Evolutionary conservation across 2,113 vertebrate genomes (phyloP).

Genomic region (Pelecanoides urinatrix): DNA sequence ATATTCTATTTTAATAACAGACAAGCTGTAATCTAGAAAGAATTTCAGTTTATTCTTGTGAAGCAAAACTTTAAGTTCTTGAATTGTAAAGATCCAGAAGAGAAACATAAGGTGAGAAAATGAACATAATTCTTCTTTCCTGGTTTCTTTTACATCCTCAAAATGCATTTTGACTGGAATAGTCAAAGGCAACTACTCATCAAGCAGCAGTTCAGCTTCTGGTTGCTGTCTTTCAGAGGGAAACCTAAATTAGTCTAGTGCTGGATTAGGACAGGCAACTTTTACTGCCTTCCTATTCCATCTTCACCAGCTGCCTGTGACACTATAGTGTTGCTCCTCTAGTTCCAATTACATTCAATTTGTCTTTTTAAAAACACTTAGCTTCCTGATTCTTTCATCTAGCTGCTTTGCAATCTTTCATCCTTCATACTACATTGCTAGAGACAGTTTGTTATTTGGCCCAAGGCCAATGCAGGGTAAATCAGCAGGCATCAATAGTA

Average conservation of each 20-base stretch:
- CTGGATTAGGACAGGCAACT: fast-evolving
- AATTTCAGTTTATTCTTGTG: not conserved
- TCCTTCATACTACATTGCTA: not conserved
- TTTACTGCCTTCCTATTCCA: not conserved
- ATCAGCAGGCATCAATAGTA: not conserved
- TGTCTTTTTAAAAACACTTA: not conserved
- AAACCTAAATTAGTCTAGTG: not conserved
- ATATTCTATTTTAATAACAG: not conserved
- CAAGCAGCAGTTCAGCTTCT: not conserved
- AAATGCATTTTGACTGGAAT: not conserved
- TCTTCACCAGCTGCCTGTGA: not conserved
- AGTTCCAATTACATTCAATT: not conserved
- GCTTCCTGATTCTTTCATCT: not conserved
- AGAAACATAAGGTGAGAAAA: not conserved
- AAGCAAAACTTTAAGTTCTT: not conserved
- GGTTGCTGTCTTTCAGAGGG: not conserved
- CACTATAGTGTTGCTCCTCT: not conserved
- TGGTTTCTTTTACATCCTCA: not conserved
- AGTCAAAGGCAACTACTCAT: not conserved
- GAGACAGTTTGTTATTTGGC: not conserved
- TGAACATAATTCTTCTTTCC: not conserved
- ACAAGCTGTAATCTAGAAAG: not conserved
- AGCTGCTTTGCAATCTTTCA: not conserved
- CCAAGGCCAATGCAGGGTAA: not conserved
- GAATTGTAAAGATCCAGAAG: not conserved